Evolutionary conservation across 2,888 invertebrate genomes (phyloP), one percentile per base, ranked within the genome.

Genomic region (Seladonia tumulorum): DNA sequence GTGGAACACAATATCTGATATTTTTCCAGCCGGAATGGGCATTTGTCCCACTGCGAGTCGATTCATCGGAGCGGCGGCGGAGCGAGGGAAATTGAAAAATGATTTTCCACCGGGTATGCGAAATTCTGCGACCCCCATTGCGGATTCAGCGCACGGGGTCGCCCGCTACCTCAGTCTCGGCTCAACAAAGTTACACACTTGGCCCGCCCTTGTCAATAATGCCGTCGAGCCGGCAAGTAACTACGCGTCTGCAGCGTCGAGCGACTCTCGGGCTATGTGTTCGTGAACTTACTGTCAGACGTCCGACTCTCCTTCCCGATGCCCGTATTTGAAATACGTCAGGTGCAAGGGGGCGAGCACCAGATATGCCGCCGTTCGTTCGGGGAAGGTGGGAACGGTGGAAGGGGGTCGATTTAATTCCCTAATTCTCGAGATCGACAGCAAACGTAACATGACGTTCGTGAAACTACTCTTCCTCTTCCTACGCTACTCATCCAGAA

Each of bases 161-260:
- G 77, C 39, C 74, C 72, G 86, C 79, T 82, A 87, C 84, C 87
- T 87, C 88, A 83, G 87, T 88, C 90, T 90, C 85, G 73, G 81
- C 86, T 89, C 90, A 87, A 91, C 87, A 90, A 90, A 90, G 91
- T 91, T 91, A 89, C 89, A 90, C 88, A 90, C 89, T 90, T 89
- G 90, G 86, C 87, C 88, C 83, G 81, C 90, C 87, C 91, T 91
- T 92, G 92, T 92, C 92, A 93, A 93, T 93, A 93, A 93, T 91
- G 90, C 88, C 77, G 87, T 82, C 90, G 88, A 86, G 79, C 88
- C 76, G 45, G 60, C 78, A 83, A 86, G 84, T 79, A 89, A 90
- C 83, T 85, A 82, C 80, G 79, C 81, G 87, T 81, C 83, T 87
- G 73, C 73, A 87, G 85, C 78, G 68, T 80, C 81, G 68, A 66